Evolutionary conservation across 2,113 vertebrate genomes (phyloP), one percentile per base, ranked within the genome.

Genomic region (Gnathonemus echidnorhynchus): DNA sequence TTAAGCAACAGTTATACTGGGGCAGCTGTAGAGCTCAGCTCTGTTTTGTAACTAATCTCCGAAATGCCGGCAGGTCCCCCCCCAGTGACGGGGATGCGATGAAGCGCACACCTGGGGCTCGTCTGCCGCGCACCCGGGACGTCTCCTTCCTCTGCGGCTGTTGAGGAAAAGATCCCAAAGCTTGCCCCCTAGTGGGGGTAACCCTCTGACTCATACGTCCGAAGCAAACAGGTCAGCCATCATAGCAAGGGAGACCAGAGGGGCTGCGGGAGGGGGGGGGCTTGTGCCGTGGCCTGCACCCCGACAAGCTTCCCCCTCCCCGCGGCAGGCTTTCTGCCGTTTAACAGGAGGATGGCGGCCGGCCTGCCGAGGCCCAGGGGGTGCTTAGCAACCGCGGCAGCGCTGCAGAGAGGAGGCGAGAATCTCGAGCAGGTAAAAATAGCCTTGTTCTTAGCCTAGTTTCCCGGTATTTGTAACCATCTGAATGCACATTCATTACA

Each of bases 371-470:
- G 3, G 80, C 53, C 50, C 35, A 24, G 21, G 42, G 80, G 89
- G 89, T 62, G 89, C 89, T 89, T 89, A 85, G 89, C 89, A 89
- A 89, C 89, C 35, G 52, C 27, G 9, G 89, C 80, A 13, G 89
- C 53, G 9, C 53, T 42, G 35, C 19, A 7, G 35, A 86, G 80
- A 62, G 27, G 80, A 89, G 46, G 80, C 42, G 80, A 58, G 24
- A 84, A 89, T 89, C 80, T 46, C 24, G 42, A 89, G 42, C 31
- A 74, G 74, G 70, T 89, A 89, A 89, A 89, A 89, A 89, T 89
- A 89, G 89, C 35, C 77, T 24, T 3, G 53, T 53, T 50, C 89
- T 62, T 52, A 89, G 53, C 89, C 52, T 31, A 62, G 80, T 86
- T 86, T n/a, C 45, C 21, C 11, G 1, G 80, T 42, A 85, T 58